These are phyloP conservation scores for Mirza zaza DNA, from an alignment of 2,113 vertebrate species.

Conservation along the genomic window DNA sequence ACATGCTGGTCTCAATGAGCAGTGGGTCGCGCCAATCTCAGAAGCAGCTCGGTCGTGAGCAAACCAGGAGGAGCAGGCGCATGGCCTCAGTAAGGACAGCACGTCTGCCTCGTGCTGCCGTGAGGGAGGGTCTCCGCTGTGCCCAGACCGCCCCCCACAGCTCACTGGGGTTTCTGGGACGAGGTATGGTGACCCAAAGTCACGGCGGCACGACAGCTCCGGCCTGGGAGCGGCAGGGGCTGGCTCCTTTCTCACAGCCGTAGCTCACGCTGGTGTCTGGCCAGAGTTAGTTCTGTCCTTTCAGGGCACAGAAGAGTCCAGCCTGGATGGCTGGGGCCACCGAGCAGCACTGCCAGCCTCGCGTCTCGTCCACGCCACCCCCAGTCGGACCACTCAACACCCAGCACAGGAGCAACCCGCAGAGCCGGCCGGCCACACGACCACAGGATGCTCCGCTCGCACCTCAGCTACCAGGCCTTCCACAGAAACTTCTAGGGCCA, in stretches of 20 bases:
- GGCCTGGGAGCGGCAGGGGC: neutral
- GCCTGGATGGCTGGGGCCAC: neutral
- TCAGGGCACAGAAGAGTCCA: neutral
- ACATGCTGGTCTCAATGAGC: no score
- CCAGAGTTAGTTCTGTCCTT: neutral
- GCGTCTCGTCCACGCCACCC: no score
- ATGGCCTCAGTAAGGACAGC: no score
- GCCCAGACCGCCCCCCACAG: no score
- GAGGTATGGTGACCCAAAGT: neutral
- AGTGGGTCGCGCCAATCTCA: no score
- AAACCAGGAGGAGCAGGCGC: no score
- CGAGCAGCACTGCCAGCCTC: no score
- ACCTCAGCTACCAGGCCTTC: neutral
- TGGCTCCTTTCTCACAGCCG: neutral
- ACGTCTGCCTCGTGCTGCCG: no score
- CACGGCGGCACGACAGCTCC: neutral
- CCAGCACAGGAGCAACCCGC: neutral
- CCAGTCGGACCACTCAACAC: neutral
- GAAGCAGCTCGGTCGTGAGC: no score
- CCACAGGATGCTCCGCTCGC: neutral
- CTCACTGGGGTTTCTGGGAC: no score
- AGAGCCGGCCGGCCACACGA: neutral
- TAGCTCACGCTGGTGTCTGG: neutral
- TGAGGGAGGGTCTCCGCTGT: no score
- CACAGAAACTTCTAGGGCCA: neutral